Evolutionary conservation across 2,797 vertebrate species (phyloP).

Genomic region (Pipistrellus pipistrellus): DNA sequence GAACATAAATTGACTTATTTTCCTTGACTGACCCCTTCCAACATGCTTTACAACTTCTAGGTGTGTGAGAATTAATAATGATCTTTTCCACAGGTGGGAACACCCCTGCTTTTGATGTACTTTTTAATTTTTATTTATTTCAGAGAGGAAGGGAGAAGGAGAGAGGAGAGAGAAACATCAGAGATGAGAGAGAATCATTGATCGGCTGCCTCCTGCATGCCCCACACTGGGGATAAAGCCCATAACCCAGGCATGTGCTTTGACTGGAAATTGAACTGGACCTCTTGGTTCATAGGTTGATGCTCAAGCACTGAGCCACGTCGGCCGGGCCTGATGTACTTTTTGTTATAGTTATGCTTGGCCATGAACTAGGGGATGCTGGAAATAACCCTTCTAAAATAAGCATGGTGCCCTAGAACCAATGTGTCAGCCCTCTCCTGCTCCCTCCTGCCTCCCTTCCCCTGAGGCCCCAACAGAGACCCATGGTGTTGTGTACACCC

Average conservation of each 20-base stretch:
- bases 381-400: not conserved
- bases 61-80: not conserved
- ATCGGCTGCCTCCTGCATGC: no score
- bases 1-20: not conserved
- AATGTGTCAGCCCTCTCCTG: not conserved
- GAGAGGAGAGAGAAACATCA: no score
- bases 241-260: no score
- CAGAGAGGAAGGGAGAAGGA: no score
- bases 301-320: no score
- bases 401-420: not conserved
- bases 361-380: not conserved
- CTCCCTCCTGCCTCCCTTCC: rapidly evolving
- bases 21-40: not conserved
- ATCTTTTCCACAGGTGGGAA: not conserved
- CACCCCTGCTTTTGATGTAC: not conserved
- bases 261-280: no score
- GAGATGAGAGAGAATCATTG: no score
- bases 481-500: not conserved
- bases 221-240: no score
- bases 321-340: no score
- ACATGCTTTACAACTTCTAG: not conserved
- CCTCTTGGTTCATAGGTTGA: no score
- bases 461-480: not conserved
- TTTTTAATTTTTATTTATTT: not conserved
- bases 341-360: not conserved